Conservation (phyloP, 2,113 vertebrate genomes). For the Fukomys damarensis region DNA sequence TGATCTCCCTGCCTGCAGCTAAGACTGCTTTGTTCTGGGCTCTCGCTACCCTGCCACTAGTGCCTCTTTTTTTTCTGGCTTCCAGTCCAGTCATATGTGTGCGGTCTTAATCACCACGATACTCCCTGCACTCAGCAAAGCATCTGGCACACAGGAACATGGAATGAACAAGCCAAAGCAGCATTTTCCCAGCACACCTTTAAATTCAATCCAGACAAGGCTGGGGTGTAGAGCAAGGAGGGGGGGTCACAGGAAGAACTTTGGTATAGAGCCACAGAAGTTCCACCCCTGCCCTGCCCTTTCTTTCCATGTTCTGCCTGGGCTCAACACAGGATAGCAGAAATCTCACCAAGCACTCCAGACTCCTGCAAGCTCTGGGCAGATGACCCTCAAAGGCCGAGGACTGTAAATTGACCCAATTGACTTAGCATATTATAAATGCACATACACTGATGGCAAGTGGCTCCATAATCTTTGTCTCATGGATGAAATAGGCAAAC, state of each 20-base stretch:
- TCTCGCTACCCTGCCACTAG: not conserved
- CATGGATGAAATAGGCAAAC: slow-evolving; percentile 5
- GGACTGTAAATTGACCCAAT: not conserved
- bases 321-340: not conserved
- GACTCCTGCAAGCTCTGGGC: not conserved
- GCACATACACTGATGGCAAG: not conserved
- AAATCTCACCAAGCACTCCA: not conserved
- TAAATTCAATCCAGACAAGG: not conserved
- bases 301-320: not conserved
- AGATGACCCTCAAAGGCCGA: not conserved
- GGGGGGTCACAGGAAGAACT: not conserved
- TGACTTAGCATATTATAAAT: not conserved
- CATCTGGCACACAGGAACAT: not conserved
- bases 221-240: not conserved
- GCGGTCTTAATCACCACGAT: not conserved
- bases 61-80: not conserved
- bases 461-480: not conserved
- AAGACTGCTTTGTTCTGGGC: not conserved
- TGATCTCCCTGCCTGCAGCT: not conserved
- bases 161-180: not conserved
- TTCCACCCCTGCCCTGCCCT: not conserved
- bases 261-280: not conserved
- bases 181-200: not conserved
- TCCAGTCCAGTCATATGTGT: not conserved
- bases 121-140: not conserved